These are phyloP conservation scores for Tapirus terrestris DNA, from an alignment of 2,113 vertebrate genomes.

Conservation along the genomic window DNA sequence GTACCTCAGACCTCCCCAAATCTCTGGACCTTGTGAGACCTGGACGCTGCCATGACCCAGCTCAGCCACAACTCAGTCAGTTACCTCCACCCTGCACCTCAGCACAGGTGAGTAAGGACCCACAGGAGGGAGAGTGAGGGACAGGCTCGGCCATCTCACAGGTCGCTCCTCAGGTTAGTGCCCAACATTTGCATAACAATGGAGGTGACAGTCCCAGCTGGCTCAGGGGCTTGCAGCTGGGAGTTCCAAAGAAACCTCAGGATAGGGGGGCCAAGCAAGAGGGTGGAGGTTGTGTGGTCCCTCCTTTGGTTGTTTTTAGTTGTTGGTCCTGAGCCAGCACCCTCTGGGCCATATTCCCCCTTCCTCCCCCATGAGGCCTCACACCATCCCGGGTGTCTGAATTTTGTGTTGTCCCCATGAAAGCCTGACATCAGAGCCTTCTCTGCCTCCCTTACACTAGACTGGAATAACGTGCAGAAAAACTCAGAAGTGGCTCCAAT, in stretches of 20 bases:
- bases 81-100: neutral
- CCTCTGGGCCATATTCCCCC: too few species aligned
- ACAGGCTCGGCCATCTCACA: neutral
- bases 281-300: neutral
- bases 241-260: neutral
- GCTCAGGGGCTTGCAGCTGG: neutral
- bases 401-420: neutral
- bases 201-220: neutral
- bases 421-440: neutral
- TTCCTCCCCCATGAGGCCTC: neutral
- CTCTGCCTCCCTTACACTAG: neutral
- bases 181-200: neutral
- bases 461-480: neutral
- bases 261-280: neutral
- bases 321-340: neutral
- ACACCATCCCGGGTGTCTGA: neutral
- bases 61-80: neutral
- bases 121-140: neutral
- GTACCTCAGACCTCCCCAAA: neutral
- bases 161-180: neutral
- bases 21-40: neutral
- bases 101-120: neutral
- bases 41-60: neutral
- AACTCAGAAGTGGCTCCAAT: neutral
- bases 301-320: neutral